Base-by-base conservation (phyloP, 2,888 invertebrate genomes). In the Calliopum simillimum region DNA sequence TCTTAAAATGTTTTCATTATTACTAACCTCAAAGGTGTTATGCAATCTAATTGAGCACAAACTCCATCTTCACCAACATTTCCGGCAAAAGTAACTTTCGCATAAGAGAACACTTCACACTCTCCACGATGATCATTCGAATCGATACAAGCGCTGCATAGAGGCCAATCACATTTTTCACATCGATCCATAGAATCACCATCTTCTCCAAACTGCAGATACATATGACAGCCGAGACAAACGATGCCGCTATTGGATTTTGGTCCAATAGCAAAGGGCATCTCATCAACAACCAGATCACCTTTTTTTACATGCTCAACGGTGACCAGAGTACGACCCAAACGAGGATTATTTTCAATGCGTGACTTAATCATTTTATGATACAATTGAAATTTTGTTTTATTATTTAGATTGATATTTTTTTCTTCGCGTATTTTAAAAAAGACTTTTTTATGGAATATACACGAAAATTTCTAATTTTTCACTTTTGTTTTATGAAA, bases 1-100 rank as follows among this genome's bases (percentile, higher is more conserved):
- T 6, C 33, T 33, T 33, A 33, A 8, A 8, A 33, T 33, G 5
- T 5, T 33, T 33, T 33, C 2, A 13, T 5, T 56, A 23, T 58
- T 66, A 83, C 84, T 84, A 87, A 91, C 92, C 92, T 89, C 75
- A 95, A 86, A 13, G 94, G 93, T 16, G 93, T 92, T 77, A 95
- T 91, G 84, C 95, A 95, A 86, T 95, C 95, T 73, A 92, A 89
- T 82, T 94, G 94, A 4, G 91, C 88, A 62, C 91, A 88, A 71
- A 88, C 84, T 41, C 87, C 89, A 76, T 84, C 83, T 3, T 89
- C 89, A 80, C 89, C 87, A 75, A 91, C 90, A 46, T 89, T 88
- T 88, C 87, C 51, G 87, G 83, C 82, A 84, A 92, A 93, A 75
- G 88, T 88, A 14, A 90, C 90, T 73, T 87, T 87, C 3, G 89